These are phyloP conservation scores for Drosophila borealis DNA, from an alignment of 2,888 invertebrate genomes.

Conservation along the genomic window DNA sequence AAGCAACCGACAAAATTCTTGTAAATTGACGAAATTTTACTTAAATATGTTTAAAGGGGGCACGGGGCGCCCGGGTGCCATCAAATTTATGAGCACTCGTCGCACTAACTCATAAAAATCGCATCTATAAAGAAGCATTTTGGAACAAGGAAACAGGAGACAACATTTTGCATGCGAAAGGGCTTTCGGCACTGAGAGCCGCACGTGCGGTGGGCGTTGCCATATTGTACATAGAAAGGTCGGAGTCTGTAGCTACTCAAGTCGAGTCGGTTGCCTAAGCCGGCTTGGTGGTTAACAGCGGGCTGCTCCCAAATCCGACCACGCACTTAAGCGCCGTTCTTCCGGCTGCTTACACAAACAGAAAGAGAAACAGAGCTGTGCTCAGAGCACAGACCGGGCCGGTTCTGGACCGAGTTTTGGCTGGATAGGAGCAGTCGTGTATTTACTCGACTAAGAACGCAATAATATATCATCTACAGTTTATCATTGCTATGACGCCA, in stretches of 20 bases:
- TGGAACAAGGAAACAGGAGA: constrained; percentile 45
- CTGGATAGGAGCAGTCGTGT: constrained; percentile 28
- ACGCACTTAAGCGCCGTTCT: constrained; percentile 63
- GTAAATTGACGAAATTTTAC: constrained; percentile 22
- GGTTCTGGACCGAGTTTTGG: neutral
- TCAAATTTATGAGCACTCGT: constrained; percentile 78
- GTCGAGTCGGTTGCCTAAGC: constrained; percentile 48
- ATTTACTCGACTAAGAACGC: constrained; percentile 76
- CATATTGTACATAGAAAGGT: constrained; percentile 25
- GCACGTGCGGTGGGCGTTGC: constrained; percentile 10
- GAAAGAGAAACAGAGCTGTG: constrained; percentile 11
- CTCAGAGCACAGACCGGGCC: neutral
- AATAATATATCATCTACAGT: constrained; percentile 83
- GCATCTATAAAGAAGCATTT: constrained; percentile 51
- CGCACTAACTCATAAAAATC: constrained; percentile 79
- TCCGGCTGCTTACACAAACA: constrained; percentile 55
- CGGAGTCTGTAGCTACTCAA: constrained; percentile 4
- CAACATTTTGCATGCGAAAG: constrained; percentile 71
- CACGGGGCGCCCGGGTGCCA: constrained; percentile 48
- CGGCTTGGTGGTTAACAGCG: constrained; percentile 56
- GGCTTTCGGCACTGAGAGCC: constrained; percentile 44
- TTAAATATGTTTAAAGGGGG: constrained; percentile 35
- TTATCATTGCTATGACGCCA: constrained; percentile 83
- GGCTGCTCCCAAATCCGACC: constrained; percentile 67
- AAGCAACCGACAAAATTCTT: constrained; percentile 47